phyloP scores from a whole-genome alignment of 2,113 vertebrate species.

The Pelobates fuscus region DNA sequence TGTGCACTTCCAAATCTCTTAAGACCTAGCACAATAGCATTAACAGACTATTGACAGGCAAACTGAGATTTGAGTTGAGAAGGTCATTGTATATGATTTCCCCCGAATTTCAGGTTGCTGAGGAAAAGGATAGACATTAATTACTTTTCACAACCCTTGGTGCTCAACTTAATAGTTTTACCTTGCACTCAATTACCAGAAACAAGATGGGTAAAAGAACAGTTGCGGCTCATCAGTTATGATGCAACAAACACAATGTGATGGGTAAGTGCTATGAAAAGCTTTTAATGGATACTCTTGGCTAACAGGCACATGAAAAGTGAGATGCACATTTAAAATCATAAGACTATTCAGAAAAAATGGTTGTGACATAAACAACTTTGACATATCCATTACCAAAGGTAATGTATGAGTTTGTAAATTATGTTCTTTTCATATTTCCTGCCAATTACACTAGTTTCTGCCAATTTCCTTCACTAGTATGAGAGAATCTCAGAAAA shows the following conservation, averaged over 20 bases:
- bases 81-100: slow-evolving; percentile 37
- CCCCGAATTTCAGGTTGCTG: slow-evolving; percentile 22
- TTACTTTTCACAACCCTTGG: slow-evolving; percentile 41
- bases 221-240: slow-evolving; percentile 32
- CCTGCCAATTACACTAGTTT: slow-evolving; percentile 5
- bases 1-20: slow-evolving; percentile 6
- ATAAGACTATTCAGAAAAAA: slow-evolving; percentile 3
- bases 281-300: slow-evolving; percentile 13
- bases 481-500: not conserved
- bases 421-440: not conserved
- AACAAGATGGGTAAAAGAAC: slow-evolving; percentile 44
- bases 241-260: slow-evolving; percentile 15
- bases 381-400: slow-evolving; percentile 27
- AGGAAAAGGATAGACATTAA: slow-evolving; percentile 36
- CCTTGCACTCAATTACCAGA: slow-evolving; percentile 48
- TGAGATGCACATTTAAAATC: not conserved
- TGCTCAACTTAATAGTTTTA: slow-evolving; percentile 32
- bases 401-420: not conserved
- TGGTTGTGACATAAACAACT: slow-evolving; percentile 15
- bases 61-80: slow-evolving; percentile 21
- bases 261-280: slow-evolving; percentile 27
- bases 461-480: not conserved
- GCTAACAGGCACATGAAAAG: slow-evolving; percentile 13
- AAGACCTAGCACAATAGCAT: slow-evolving; percentile 1
- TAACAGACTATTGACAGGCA: slow-evolving; percentile 37